Percentiles rank a stretch among this genome's conserved stretches.
phyloP scores from a whole-genome alignment of 2,888 invertebrate species.

The Hyles lineata region DNA sequence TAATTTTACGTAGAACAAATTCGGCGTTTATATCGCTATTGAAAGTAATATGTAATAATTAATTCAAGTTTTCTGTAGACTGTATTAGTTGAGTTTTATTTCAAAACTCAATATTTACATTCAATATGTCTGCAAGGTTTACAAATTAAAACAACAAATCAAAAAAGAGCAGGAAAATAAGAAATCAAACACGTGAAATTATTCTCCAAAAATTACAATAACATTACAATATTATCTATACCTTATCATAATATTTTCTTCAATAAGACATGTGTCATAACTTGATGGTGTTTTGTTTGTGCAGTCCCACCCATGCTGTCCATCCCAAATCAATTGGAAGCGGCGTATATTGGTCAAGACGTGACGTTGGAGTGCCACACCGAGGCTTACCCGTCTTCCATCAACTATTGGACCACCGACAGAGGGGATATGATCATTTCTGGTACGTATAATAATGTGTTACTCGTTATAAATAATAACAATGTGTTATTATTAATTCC shows the following conservation, averaged over 20 bases:
- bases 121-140: no score
- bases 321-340: constrained; percentile 96
- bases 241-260: background rate
- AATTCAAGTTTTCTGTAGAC: no score
- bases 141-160: background rate
- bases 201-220: background rate
- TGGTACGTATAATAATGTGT: constrained; percentile 78
- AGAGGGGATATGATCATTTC: constrained; percentile 96
- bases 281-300: constrained; percentile 31
- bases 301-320: constrained; percentile 97
- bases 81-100: no score
- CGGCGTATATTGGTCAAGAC: constrained; percentile 94
- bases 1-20: no score
- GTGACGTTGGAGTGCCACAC: constrained; percentile 95
- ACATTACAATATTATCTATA: background rate
- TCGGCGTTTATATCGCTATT: no score
- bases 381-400: constrained; percentile 96
- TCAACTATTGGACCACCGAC: constrained; percentile 97
- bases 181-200: no score
- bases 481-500: no score
- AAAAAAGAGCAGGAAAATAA: background rate
- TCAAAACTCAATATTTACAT: no score
- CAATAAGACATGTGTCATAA: constrained; percentile 13
- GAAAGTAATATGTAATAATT: no score
- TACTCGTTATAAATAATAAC: background rate